Base-by-base conservation (phyloP, 2,797 vertebrate species). In the Gymnothorax javanicus region DNA sequence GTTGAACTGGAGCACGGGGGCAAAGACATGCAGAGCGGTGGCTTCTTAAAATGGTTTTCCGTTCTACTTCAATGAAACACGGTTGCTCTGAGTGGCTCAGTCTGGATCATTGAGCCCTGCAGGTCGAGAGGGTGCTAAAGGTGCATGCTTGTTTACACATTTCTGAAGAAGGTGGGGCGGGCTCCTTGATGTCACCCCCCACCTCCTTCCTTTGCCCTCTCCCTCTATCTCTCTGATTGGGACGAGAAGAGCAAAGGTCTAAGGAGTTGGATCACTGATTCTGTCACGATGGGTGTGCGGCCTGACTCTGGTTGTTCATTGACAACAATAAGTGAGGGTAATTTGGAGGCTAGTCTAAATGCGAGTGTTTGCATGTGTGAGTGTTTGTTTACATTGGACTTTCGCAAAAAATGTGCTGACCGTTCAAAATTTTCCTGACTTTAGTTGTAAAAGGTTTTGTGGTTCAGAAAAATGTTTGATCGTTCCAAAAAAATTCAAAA, bases 131-230 rank as follows among this genome's bases (percentile, higher is more conserved):
- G 91, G 92, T 93, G 94, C 94, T 86, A 93, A 94, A 93, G 94
- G 92, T 94, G 93, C 88, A 91, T 92, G 89, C 91, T 89, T 95
- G 94, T 96, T 96, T 95, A 94, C 94, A 94, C 91, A 93, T 89
- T 94, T 91, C 92, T 92, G 89, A 73, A 83, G 77, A 92, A 94
- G 94, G 95, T 92, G 94, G 95, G 93, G 95, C 94, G 83, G 88
- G 88, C 90, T 85, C 88, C 86, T 7, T 87, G 33, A 85, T 64
- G 64, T 89, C 73, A 82, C 84, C 69, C 84, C 87, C 77, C 6
- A 8, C 64, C 79, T 50, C 60, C 83, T 60, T 84, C 67, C n/a
- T 23, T n/a, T 54, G 7, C 33, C 67, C 83, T 62, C 89, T 89
- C 87, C 86, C 86, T 86, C 87, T 86, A 85, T 87, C 86, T 90